phyloP scores from a whole-genome alignment of 2,797 vertebrate species.

The Synanceia verrucosa region DNA sequence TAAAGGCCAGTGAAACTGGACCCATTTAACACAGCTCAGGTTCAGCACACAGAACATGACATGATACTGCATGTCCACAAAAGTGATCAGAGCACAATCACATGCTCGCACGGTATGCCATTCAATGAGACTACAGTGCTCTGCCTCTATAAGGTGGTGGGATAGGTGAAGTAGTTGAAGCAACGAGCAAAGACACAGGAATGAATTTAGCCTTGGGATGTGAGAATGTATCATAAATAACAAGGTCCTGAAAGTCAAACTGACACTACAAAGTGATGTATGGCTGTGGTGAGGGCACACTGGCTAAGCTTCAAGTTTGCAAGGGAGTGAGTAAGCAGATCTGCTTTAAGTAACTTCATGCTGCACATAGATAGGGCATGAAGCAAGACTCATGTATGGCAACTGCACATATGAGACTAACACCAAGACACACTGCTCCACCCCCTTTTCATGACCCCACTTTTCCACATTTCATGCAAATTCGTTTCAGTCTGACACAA shows the following conservation, averaged over 20 bases:
- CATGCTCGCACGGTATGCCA: background rate
- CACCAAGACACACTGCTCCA: background rate
- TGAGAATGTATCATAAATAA: slow-evolving; percentile 40
- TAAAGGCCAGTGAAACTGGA: slow-evolving; percentile 35
- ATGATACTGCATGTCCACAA: background rate
- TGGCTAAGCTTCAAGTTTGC: slow-evolving; percentile 13
- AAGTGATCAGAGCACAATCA: background rate
- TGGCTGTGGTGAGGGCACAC: background rate
- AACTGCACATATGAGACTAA: slow-evolving; percentile 6
- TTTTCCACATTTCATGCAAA: background rate
- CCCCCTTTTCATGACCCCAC: background rate
- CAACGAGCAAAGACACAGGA: slow-evolving; percentile 22
- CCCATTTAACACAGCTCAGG: slow-evolving; percentile 17
- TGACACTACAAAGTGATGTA: slow-evolving; percentile 38
- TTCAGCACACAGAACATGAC: slow-evolving; percentile 10
- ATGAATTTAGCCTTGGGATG: slow-evolving; percentile 35
- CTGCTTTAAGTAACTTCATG: slow-evolving; percentile 5
- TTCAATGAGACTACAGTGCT: background rate
- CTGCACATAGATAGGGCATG: background rate
- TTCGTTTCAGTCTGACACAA: background rate
- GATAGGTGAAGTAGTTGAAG: slow-evolving; percentile 5
- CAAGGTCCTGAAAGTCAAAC: slow-evolving; percentile 24
- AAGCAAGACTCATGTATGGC: background rate
- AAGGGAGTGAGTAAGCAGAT: slow-evolving; percentile 33
- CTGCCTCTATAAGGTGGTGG: background rate